These are phyloP conservation scores for Antheraea assamensis DNA, from an alignment of 2,888 invertebrate genomes.

Conservation along the genomic window DNA sequence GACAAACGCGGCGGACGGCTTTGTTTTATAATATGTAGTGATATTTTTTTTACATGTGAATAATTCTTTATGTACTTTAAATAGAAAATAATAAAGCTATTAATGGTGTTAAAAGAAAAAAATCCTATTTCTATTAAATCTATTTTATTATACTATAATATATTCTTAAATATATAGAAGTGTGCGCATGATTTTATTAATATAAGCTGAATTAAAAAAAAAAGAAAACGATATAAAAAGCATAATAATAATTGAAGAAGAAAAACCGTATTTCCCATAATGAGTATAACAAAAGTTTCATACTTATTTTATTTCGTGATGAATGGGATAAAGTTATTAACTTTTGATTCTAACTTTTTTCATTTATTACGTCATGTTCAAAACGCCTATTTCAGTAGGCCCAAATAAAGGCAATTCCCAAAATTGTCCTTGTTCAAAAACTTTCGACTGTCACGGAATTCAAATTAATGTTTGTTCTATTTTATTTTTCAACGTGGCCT, in stretches of 20 bases:
- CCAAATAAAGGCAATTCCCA: constrained; percentile 76
- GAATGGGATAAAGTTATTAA: constrained; percentile 81
- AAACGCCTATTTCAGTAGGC: constrained; percentile 72
- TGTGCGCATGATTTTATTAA: not conserved
- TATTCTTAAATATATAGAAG: not conserved
- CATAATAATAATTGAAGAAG: constrained; percentile 31
- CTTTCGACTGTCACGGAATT: constrained; percentile 77
- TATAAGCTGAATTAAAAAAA: not conserved
- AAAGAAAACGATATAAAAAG: constrained; percentile 16
- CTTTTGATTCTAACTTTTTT: constrained; percentile 80
- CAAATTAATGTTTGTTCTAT: constrained; percentile 80
- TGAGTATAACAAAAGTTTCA: constrained; percentile 54
- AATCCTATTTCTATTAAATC: not conserved
- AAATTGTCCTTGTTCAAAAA: constrained; percentile 75
- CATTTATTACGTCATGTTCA: constrained; percentile 79
- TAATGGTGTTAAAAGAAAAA: not conserved
- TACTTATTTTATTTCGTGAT: constrained; percentile 67
- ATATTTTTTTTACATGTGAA: too few relatives aligned
- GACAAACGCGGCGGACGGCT: too few relatives aligned
- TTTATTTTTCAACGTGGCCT: constrained; percentile 70
- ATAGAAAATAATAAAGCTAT: not conserved
- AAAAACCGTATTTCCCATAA: constrained; percentile 39
- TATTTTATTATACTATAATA: not conserved
- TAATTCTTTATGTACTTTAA: too few relatives aligned
- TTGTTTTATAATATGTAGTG: too few relatives aligned